Percentiles rank a stretch among this genome's conserved stretches.
Evolutionary conservation across 2,797 vertebrate species (phyloP).

Genomic region (Enteromius radiatus): DNA sequence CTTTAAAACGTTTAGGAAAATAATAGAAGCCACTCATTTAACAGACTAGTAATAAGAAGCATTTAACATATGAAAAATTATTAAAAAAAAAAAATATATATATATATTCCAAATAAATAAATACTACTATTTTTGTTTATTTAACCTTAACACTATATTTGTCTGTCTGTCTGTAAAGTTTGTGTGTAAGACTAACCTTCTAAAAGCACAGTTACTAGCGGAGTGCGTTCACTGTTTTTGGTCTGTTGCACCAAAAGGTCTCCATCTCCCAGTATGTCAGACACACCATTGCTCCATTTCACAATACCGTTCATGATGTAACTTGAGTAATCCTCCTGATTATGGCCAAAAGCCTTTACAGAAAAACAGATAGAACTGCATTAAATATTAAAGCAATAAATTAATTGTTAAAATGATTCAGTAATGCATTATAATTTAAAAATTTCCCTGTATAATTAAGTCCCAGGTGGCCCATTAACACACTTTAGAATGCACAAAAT

Average conservation of each 20-base stretch:
- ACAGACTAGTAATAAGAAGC: not conserved
- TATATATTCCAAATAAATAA: not conserved
- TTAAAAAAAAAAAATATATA: not conserved
- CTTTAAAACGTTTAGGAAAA: not conserved
- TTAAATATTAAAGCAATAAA: not conserved
- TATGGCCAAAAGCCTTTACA: slow-evolving; percentile 90
- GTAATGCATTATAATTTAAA: not conserved
- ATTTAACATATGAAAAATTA: not conserved
- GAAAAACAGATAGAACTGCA: not conserved
- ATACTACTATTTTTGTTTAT: not conserved
- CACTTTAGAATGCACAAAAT: not conserved
- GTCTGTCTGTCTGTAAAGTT: not conserved
- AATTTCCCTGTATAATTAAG: not conserved
- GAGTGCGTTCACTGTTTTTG: slow-evolving; percentile 95
- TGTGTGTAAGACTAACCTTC: slow-evolving; percentile 81
- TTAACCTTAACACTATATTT: not conserved
- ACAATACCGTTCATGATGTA: slow-evolving; percentile 98
- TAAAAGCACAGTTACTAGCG: slow-evolving; percentile 90
- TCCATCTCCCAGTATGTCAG: slow-evolving; percentile 87
- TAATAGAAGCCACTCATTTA: not conserved
- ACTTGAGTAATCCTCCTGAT: slow-evolving; percentile 95
- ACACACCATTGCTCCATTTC: slow-evolving; percentile 92
- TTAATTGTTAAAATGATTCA: not conserved
- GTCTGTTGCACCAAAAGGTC: slow-evolving; percentile 94
- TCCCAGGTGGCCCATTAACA: not conserved